Percentiles rank a stretch among this genome's conserved stretches.
These are phyloP conservation scores for Chelonoidis abingdonii DNA, from an alignment of 2,113 vertebrate species.

Conservation along the genomic window DNA sequence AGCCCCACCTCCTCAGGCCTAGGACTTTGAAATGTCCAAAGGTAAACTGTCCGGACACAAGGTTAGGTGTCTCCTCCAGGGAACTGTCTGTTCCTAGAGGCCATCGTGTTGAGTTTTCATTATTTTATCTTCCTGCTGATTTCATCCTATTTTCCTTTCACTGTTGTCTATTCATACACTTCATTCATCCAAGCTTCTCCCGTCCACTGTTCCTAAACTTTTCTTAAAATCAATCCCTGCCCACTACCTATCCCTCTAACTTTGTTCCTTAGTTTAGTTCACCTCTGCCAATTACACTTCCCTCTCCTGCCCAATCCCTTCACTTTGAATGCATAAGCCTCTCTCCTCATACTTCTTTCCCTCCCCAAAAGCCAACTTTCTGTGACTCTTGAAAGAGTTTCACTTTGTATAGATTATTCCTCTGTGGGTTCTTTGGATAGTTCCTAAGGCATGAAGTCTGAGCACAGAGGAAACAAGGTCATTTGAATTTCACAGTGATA, in stretches of 20 bases:
- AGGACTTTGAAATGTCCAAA: background rate
- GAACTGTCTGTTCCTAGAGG: background rate
- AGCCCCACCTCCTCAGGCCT: background rate
- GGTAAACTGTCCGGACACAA: background rate
- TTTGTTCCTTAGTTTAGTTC: background rate
- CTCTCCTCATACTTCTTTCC: background rate
- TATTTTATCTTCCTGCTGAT: background rate
- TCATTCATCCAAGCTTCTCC: background rate
- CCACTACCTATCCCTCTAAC: background rate
- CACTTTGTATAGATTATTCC: slow-evolving; percentile 26
- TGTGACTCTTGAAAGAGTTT: slow-evolving; percentile 26
- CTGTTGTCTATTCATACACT: background rate
- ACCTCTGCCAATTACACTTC: background rate
- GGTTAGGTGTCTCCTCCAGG: background rate
- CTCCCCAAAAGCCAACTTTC: background rate
- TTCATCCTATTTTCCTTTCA: background rate
- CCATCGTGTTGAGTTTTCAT: background rate
- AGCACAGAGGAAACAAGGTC: slow-evolving; percentile 7
- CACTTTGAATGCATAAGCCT: background rate
- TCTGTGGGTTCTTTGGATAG: slow-evolving; percentile 26
- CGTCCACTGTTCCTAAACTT: background rate
- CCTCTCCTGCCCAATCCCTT: slow-evolving; percentile 3
- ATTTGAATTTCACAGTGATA: slow-evolving; percentile 38
- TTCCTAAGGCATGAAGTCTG: slow-evolving; percentile 15
- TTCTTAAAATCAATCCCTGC: background rate